Base-by-base conservation (phyloP, 2,797 vertebrate genomes). In the Sebastes kiyomatsui region DNA sequence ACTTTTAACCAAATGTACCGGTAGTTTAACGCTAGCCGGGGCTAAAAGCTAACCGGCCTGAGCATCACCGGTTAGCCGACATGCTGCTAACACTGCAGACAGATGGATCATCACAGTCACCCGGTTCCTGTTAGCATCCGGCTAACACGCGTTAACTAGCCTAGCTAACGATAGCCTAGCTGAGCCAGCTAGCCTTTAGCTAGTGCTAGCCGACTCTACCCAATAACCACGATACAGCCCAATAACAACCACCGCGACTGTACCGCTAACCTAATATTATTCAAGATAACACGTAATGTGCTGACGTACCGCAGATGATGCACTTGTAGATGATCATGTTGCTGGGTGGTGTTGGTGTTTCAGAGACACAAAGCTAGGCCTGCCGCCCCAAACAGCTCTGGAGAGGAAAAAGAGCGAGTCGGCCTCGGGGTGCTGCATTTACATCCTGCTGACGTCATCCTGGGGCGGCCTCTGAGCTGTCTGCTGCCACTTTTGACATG, bases 291-390 rank as follows among this genome's bases (percentile, higher is more conserved):
- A 20, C 0, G 0, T 2, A 1, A 23, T 0, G 5, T 0, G 6
- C 0, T 0, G 0, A 67, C 86, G 79, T 60, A 95, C 95, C 28
- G 38, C 7, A 56, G 76, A 95, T 23, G 18, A 91, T 4, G 46
- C 90, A 90, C 88, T 69, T 94, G 85, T 90, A 95, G 92, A 92
- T 93, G 71, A 92, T 92, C 95, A 95, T 95, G 86, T 90, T 84
- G 81, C 28, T 18, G 79, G 6, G 85, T 78, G 85, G 16, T 83
- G 90, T 75, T 81, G n/a, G 7, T 62, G 30, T 72, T 75, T 71
- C 77, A 28, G 83, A 81, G 61, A 84, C 46, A 84, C 46, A 80
- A 66, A 86, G 70, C 1, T 11, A 65, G 74, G 66, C 76, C 86
- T n/a, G 72, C 79, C 77, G 71, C 76, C 80, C 76, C 76, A 12